Percentiles rank a stretch among this genome's conserved stretches.
These are phyloP conservation scores for Oscheius sp. DNA, from an alignment of 1,140 invertebrate species.

Conservation along the genomic window DNA sequence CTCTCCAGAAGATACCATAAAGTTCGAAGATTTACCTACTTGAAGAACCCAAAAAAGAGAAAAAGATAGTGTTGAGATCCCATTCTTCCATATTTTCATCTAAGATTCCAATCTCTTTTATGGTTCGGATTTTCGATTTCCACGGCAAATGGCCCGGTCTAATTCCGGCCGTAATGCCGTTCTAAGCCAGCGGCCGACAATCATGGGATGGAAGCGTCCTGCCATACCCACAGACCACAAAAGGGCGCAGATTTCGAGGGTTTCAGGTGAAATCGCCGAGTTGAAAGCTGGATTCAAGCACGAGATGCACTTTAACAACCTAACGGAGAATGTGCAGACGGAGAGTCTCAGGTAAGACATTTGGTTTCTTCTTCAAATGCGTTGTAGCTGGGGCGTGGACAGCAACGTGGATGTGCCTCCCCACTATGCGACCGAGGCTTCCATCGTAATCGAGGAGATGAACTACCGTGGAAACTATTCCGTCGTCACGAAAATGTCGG, in stretches of 20 bases:
- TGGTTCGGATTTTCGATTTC: too few relatives aligned
- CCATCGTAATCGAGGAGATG: conserved; percentile 64
- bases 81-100: too few relatives aligned
- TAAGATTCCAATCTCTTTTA: too few relatives aligned
- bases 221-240: too few relatives aligned
- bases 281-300: conserved; percentile 65
- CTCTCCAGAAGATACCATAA: too few relatives aligned
- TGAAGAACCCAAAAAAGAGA: too few relatives aligned
- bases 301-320: conserved; percentile 63
- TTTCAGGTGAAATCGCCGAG: conserved; percentile 62
- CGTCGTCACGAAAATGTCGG: conserved; percentile 61
- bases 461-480: conserved; percentile 63
- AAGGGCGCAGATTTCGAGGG: too few relatives aligned
- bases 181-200: neutral
- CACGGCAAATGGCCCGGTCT: too few relatives aligned
- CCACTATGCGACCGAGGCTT: conserved; percentile 61
- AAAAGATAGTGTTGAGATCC: too few relatives aligned
- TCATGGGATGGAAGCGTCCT: too few relatives aligned
- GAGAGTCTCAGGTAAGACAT: conserved; percentile 64
- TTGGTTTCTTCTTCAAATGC: too few relatives aligned
- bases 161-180: neutral
- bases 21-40: too few relatives aligned
- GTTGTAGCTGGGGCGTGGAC: conserved; percentile 45
- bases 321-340: conserved; percentile 62
- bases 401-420: conserved; percentile 62